These are phyloP conservation scores for Acanthisitta chloris DNA, from an alignment of 2,113 vertebrate genomes.

Conservation along the genomic window DNA sequence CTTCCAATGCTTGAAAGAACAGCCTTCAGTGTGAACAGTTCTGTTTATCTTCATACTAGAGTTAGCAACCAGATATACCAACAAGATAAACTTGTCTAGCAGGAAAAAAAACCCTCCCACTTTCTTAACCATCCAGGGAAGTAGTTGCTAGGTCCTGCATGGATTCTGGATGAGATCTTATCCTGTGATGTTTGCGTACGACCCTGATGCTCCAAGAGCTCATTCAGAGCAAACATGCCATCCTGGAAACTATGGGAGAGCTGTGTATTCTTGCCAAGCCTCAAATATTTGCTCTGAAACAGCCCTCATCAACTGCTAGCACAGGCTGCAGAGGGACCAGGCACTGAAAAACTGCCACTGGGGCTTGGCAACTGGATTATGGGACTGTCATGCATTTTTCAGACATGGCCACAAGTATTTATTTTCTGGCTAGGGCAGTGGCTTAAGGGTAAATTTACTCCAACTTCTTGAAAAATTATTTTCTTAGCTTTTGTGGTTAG, in stretches of 20 bases:
- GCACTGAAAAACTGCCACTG: background rate
- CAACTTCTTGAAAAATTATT: background rate
- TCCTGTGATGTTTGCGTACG: background rate
- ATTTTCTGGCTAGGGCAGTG: background rate
- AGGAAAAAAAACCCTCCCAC: background rate
- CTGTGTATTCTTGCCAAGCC: background rate
- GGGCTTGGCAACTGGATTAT: background rate
- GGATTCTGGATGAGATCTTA: background rate
- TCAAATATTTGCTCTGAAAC: conserved; percentile 44
- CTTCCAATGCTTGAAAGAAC: background rate
- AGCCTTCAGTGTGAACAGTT: background rate
- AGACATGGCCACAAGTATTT: conserved; percentile 17
- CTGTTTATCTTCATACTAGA: background rate
- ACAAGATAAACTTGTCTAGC: background rate
- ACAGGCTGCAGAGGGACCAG: background rate
- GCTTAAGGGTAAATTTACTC: conserved; percentile 1
- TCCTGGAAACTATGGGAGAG: background rate
- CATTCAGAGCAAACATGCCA: conserved; percentile 22
- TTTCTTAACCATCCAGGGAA: conserved; percentile 17
- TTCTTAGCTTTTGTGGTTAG: background rate
- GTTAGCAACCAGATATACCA: background rate
- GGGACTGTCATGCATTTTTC: background rate
- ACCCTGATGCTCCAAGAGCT: background rate
- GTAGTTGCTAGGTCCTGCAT: background rate
- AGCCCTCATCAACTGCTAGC: background rate